Conservation (phyloP, 2,888 invertebrate genomes). For the Archaeoteleia sp. region DNA sequence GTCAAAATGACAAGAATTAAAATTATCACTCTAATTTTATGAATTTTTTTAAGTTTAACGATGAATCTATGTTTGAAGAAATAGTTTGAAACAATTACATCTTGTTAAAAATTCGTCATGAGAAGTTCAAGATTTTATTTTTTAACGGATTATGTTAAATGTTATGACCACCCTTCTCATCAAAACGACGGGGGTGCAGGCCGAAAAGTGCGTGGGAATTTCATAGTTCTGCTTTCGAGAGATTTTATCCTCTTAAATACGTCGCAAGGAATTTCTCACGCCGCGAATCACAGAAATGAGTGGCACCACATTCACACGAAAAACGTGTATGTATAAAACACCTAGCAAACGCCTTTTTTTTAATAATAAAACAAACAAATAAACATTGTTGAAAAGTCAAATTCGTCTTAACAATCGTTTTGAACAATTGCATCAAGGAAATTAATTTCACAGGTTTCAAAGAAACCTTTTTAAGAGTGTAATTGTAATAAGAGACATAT, state of each 20-base stretch:
- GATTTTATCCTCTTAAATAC: conserved; percentile 57
- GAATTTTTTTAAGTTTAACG: too few relatives aligned
- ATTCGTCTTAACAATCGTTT: too few relatives aligned
- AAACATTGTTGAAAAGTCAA: not conserved
- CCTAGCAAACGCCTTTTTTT: too few relatives aligned
- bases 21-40: too few relatives aligned
- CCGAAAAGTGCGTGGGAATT: conserved; percentile 56
- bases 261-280: conserved; percentile 55
- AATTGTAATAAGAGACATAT: too few relatives aligned
- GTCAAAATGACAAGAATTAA: too few relatives aligned
- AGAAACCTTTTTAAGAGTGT: too few relatives aligned
- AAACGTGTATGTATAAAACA: too few relatives aligned
- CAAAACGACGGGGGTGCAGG: conserved; percentile 24
- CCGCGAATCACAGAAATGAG: conserved; percentile 17
- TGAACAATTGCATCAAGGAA: too few relatives aligned
- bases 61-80: too few relatives aligned
- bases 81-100: too few relatives aligned
- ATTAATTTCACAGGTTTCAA: too few relatives aligned
- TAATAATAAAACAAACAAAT: not conserved
- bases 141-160: conserved; percentile 39
- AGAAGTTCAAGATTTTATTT: conserved; percentile 29
- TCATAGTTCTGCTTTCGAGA: conserved; percentile 49
- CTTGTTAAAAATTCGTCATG: not conserved
- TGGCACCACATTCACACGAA: conserved; percentile 3
- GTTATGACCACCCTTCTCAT: conserved; percentile 29